Percentiles rank a stretch among this genome's conserved stretches.
phyloP scores from a whole-genome alignment of 2,113 vertebrate species.

The Malurus melanocephalus region DNA sequence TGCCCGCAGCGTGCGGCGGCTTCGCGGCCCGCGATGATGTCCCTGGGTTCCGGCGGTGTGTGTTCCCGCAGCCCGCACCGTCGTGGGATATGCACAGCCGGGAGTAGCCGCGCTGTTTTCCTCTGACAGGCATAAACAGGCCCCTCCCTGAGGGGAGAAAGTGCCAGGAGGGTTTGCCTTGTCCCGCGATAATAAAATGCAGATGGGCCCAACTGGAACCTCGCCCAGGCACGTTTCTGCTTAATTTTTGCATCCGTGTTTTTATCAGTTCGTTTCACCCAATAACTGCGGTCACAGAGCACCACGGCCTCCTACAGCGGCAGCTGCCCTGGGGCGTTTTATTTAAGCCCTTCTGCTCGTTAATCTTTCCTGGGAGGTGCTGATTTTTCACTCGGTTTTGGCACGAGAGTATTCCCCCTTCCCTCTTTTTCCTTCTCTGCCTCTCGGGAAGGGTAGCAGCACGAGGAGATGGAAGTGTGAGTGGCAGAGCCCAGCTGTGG shows the following conservation, averaged over 20 bases:
- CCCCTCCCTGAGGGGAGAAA: background rate
- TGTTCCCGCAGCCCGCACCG: background rate
- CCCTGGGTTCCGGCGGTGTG: background rate
- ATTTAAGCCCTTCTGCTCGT: background rate
- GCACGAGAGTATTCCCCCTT: background rate
- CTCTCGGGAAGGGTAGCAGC: background rate
- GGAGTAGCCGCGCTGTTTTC: background rate
- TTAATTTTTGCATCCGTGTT: background rate
- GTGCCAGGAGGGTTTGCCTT: background rate
- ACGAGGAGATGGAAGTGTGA: background rate
- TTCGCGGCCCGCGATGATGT: background rate
- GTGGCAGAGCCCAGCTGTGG: conserved; percentile 30
- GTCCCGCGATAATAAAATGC: background rate
- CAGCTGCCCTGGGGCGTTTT: background rate
- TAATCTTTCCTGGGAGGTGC: background rate
- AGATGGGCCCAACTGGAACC: background rate
- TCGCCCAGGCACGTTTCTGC: background rate
- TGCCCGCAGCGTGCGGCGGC: background rate
- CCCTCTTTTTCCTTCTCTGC: background rate
- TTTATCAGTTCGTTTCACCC: background rate
- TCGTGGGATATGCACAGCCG: background rate
- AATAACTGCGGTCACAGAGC: background rate
- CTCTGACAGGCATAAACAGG: background rate
- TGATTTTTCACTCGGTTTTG: background rate
- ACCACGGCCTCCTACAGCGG: background rate